phyloP scores from a whole-genome alignment of 2,888 invertebrate species.

The Coecobrya sp. region DNA sequence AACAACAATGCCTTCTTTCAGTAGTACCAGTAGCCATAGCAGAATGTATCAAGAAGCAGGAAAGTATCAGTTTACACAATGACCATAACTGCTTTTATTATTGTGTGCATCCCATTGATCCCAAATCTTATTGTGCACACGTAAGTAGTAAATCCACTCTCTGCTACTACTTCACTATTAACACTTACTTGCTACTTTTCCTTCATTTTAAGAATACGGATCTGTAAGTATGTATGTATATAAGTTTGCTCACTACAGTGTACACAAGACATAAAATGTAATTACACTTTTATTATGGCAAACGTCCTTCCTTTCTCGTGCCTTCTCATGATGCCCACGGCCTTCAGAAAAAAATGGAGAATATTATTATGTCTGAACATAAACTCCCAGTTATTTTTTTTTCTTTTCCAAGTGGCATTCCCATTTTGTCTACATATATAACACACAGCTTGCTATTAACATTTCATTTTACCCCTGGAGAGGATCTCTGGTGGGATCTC shows the following conservation, averaged over 20 bases:
- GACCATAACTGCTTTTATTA: neutral
- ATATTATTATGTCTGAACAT: slow-evolving; percentile 32
- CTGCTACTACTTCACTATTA: slow-evolving; percentile 8
- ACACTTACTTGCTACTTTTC: slow-evolving; percentile 13
- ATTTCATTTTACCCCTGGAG: too few relatives aligned
- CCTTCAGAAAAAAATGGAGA: slow-evolving; percentile 56
- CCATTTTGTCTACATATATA: too few relatives aligned
- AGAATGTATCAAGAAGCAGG: neutral
- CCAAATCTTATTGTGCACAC: neutral
- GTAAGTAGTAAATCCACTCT: neutral
- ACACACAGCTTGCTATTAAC: too few relatives aligned
- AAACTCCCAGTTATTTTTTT: slow-evolving; percentile 44
- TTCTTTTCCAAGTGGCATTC: too few relatives aligned
- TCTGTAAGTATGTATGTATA: too few relatives aligned
- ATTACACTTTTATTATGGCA: slow-evolving; percentile 32
- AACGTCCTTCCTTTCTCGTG: slow-evolving; percentile 70
- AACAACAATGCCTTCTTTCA: neutral
- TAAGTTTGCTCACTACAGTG: too few relatives aligned
- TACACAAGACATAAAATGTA: neutral
- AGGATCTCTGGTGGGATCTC: too few relatives aligned
- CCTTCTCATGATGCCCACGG: slow-evolving; percentile 69
- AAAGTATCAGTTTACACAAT: neutral
- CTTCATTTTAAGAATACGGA: neutral
- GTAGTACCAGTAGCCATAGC: neutral
- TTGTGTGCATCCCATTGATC: neutral